Evolutionary conservation across 2,113 vertebrate genomes (phyloP).

Genomic region (Notothenia coriiceps): DNA sequence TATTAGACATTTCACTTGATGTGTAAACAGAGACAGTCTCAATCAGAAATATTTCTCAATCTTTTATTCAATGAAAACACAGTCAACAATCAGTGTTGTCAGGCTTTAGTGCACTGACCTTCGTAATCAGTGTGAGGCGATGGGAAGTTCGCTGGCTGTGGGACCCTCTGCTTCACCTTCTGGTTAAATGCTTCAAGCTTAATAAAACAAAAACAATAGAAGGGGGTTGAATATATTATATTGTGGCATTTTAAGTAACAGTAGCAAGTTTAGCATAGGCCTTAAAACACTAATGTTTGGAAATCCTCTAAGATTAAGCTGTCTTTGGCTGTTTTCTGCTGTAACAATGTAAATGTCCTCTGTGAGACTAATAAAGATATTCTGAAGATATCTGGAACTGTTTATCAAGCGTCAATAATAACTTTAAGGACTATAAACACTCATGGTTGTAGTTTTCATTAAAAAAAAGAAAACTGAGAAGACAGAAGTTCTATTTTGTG

Average conservation of each 20-base stretch:
- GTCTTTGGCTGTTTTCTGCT: no score
- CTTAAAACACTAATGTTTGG: background rate
- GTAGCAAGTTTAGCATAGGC: background rate
- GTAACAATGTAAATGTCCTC: no score
- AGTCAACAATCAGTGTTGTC: background rate
- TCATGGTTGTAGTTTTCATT: no score
- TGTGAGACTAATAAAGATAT: no score
- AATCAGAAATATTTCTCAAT: background rate
- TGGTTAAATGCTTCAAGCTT: slow-evolving; percentile 70
- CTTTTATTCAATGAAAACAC: background rate
- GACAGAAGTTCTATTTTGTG: background rate
- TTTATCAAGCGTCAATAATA: background rate
- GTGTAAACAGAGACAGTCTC: background rate
- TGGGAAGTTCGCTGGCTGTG: background rate
- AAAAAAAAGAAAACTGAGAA: background rate
- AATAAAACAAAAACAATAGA: slow-evolving; percentile 8
- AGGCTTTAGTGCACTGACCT: slow-evolving; percentile 36
- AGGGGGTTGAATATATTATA: background rate
- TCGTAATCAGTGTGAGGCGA: background rate
- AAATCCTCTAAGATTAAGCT: no score
- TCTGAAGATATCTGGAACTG: no score
- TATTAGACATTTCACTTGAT: background rate
- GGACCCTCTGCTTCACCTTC: slow-evolving; percentile 39
- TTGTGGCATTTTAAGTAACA: background rate
- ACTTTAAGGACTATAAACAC: background rate